Evolutionary conservation across 1,140 invertebrate genomes (phyloP).

Genomic region (Ceratina australensis): DNA sequence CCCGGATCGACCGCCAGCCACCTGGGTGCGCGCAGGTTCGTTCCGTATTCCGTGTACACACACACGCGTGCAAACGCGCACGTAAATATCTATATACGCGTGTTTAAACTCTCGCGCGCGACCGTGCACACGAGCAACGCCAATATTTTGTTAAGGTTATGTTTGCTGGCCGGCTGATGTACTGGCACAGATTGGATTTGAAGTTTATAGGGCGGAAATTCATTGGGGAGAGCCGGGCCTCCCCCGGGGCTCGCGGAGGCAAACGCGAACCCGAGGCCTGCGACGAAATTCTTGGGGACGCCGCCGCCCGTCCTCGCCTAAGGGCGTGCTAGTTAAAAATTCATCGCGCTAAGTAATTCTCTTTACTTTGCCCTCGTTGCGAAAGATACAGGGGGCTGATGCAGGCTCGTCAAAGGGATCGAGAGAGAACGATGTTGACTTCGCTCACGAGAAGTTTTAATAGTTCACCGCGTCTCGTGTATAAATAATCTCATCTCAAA

Average conservation of each 20-base stretch:
- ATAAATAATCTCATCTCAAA: too few species aligned
- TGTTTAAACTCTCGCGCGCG: slow-evolving; percentile 19
- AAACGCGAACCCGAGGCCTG: slow-evolving; percentile 4
- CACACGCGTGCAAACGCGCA: background rate
- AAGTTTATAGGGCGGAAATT: slow-evolving; percentile 79
- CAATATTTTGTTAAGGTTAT: slow-evolving; percentile 76
- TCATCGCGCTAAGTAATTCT: slow-evolving; percentile 36
- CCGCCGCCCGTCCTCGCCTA: background rate
- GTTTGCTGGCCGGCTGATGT: slow-evolving; percentile 73
- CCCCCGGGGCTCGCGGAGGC: slow-evolving; percentile 35
- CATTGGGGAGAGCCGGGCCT: slow-evolving; percentile 58
- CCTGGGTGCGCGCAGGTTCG: slow-evolving; percentile 34
- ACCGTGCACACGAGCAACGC: slow-evolving; percentile 44
- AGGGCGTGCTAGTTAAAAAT: slow-evolving; percentile 35
- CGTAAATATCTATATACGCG: too few species aligned
- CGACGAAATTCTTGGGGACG: slow-evolving; percentile 38
- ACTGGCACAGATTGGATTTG: slow-evolving; percentile 78
- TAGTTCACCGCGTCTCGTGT: background rate
- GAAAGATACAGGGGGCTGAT: background rate
- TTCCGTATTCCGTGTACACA: background rate
- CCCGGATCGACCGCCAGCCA: slow-evolving; percentile 20
- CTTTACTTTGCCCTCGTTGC: slow-evolving; percentile 18
- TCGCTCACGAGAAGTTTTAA: background rate
- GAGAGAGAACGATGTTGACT: background rate
- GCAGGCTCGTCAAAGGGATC: background rate